These are phyloP conservation scores for Syncerus caffer DNA, from an alignment of 2,797 vertebrate species.

Conservation along the genomic window DNA sequence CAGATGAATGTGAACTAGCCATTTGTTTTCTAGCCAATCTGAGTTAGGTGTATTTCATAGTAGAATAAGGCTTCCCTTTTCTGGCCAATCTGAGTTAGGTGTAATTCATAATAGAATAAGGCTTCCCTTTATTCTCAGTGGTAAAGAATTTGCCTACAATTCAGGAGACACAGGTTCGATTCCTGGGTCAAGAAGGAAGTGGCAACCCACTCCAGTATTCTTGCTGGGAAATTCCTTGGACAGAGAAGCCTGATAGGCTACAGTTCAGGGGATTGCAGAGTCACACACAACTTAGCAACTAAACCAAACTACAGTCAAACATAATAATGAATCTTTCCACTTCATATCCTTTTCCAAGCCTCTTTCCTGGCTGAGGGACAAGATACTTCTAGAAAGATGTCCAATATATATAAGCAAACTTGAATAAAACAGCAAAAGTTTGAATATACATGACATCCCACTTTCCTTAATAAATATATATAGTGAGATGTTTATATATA, in stretches of 20 bases:
- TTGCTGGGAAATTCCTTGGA: neutral
- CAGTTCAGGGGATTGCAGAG: neutral
- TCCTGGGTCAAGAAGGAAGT: neutral
- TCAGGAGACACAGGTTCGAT: neutral
- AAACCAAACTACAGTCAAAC: neutral
- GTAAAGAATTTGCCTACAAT: neutral
- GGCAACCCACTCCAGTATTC: neutral
- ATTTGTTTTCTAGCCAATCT: slow-evolving; percentile 74
- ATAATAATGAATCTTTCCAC: slow-evolving; percentile 56
- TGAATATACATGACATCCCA: neutral
- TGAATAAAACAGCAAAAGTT: neutral
- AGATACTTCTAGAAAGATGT: slow-evolving; percentile 56
- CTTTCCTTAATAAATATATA: neutral
- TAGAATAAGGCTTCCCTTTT: slow-evolving; percentile 23
- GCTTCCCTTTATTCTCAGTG: neutral
- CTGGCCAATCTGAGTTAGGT: slow-evolving; percentile 68
- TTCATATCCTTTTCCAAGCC: slow-evolving; percentile 63
- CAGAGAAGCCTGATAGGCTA: neutral
- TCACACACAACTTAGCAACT: neutral
- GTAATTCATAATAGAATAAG: slow-evolving; percentile 65
- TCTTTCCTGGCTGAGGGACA: slow-evolving; percentile 73
- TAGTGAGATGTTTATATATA: neutral
- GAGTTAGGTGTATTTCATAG: slow-evolving; percentile 71
- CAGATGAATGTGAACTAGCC: slow-evolving; percentile 49
- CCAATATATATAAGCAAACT: neutral